Evolutionary conservation across 2,888 invertebrate species (phyloP).

Genomic region (Apantesis nais): DNA sequence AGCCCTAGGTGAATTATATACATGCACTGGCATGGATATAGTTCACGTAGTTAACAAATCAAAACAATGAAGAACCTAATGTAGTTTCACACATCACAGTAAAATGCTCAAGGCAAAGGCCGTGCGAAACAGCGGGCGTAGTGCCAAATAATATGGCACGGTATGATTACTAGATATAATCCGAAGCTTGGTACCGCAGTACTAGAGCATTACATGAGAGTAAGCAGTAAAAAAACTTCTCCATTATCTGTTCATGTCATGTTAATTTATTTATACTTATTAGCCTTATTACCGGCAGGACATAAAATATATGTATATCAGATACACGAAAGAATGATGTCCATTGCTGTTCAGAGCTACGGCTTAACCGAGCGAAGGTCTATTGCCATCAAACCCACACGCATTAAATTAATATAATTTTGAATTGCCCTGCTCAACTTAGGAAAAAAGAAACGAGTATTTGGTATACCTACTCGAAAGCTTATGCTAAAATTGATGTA

Average conservation of each 20-base stretch:
- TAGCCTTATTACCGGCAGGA: not conserved
- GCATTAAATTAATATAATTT: no score
- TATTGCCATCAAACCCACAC: not conserved
- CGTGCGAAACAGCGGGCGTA: not conserved
- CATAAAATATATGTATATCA: not conserved
- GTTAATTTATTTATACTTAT: not conserved
- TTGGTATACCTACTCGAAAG: no score
- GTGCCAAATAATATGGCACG: not conserved
- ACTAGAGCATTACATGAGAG: not conserved
- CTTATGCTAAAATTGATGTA: no score
- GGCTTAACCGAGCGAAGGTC: not conserved
- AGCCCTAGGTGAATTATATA: not conserved
- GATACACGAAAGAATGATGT: not conserved
- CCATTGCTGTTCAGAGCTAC: not conserved
- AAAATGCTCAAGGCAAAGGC: not conserved
- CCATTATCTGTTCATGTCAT: not conserved
- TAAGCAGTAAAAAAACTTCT: not conserved
- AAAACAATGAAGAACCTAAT: not conserved
- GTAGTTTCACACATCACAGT: not conserved
- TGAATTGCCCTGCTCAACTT: no score
- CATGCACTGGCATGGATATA: not conserved
- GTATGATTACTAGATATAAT: not conserved
- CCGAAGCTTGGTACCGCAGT: not conserved
- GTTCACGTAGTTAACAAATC: not conserved
- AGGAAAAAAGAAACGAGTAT: no score